Percentiles rank a stretch among this genome's conserved stretches.
Conservation (phyloP, 1,140 invertebrate species). For the Anoplolepis gracilipes region DNA sequence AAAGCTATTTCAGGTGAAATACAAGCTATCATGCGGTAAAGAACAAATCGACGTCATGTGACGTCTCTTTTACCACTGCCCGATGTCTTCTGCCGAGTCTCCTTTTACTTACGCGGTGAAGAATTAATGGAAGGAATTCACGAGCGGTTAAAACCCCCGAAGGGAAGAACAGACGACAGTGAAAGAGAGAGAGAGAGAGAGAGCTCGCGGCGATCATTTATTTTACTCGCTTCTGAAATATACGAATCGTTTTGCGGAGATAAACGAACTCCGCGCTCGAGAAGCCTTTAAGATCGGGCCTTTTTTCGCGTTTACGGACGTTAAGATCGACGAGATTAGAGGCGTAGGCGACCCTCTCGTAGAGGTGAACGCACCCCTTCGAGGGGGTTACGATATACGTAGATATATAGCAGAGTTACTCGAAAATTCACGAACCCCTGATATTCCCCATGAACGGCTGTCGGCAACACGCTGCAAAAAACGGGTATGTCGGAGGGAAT, state of each 20-base stretch:
- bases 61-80: neutral
- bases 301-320: constrained; percentile 37
- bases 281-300: constrained; percentile 32
- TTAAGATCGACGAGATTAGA: constrained; percentile 61
- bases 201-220: constrained; percentile 18
- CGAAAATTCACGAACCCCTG: constrained; percentile 46
- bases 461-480: constrained; percentile 46
- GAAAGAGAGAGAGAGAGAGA: neutral
- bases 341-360: constrained; percentile 24
- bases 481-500: constrained; percentile 26
- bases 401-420: neutral
- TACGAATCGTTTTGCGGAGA: constrained; percentile 32
- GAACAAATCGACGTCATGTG: neutral
- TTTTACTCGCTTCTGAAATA: constrained; percentile 53
- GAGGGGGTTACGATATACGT: constrained; percentile 18
- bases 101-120: neutral
- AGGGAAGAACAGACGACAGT: neutral
- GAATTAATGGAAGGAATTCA: constrained; percentile 28
- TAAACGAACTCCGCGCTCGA: constrained; percentile 42
- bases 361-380: constrained; percentile 33
- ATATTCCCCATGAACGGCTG: constrained; percentile 53
- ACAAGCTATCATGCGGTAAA: neutral
- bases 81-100: neutral
- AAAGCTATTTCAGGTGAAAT: neutral
- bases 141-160: neutral